Percentiles rank a stretch among this genome's conserved stretches.
phyloP scores from a whole-genome alignment of 2,888 invertebrate genomes.

The Hypercompe scribonia region DNA sequence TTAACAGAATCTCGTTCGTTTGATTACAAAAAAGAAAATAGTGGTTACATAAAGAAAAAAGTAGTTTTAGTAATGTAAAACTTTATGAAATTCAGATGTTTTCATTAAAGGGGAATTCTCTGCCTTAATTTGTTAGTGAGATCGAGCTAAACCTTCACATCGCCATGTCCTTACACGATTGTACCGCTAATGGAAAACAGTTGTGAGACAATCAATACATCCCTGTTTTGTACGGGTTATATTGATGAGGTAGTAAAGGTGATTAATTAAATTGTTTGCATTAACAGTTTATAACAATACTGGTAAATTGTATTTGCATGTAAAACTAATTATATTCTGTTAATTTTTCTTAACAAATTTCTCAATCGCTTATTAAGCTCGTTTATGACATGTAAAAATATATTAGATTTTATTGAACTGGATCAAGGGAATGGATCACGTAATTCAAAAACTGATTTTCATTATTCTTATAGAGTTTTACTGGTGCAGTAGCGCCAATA shows the following conservation, averaged over 20 bases:
- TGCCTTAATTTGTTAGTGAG: not conserved
- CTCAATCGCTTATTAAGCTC: accelerated
- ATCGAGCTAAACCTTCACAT: conserved; percentile 34
- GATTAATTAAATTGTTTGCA: conserved; percentile 10
- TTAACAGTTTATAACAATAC: conserved; percentile 12
- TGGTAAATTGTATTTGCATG: not conserved
- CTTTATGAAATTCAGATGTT: not conserved
- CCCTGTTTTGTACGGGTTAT: conserved; percentile 54
- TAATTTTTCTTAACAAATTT: not conserved
- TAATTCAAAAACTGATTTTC: not conserved
- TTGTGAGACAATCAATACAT: conserved; percentile 63
- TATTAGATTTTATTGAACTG: not conserved
- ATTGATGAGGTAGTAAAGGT: conserved; percentile 12
- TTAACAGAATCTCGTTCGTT: no score
- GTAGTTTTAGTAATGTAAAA: not conserved
- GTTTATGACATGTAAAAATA: not conserved
- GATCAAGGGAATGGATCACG: not conserved
- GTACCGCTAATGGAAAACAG: conserved; percentile 74
- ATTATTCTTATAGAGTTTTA: no score
- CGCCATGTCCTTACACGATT: conserved; percentile 47
- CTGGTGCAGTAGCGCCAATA: no score
- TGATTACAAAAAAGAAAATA: no score
- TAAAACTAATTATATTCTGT: not conserved
- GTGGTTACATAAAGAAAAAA: not conserved
- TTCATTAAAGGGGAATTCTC: not conserved